phyloP scores from a whole-genome alignment of 2,888 invertebrate species.

The Notodonta dromedarius region DNA sequence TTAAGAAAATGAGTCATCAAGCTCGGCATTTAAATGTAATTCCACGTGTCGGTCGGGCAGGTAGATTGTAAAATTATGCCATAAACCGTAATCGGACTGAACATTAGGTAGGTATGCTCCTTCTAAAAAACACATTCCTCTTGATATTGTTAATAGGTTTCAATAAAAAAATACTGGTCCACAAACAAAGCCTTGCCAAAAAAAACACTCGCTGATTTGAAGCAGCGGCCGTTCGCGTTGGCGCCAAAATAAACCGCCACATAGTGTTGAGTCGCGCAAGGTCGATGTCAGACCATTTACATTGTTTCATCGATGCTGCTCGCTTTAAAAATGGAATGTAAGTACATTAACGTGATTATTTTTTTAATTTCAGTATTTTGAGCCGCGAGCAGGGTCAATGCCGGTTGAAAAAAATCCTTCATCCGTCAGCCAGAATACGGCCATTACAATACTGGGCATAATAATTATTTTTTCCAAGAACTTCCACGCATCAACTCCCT shows the following conservation, averaged over 20 bases:
- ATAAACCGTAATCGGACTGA: slow-evolving; percentile 2
- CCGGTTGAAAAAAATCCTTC: too few species aligned
- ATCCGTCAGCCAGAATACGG: too few species aligned
- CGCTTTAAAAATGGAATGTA: slow-evolving; percentile 21
- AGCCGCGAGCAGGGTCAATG: background rate
- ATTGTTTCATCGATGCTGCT: slow-evolving; percentile 26
- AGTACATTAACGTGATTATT: background rate
- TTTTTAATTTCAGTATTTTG: background rate
- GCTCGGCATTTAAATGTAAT: slow-evolving; percentile 4
- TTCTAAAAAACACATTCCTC: background rate
- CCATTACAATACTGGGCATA: too few species aligned
- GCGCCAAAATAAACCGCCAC: slow-evolving; percentile 54
- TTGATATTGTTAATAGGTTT: too few species aligned
- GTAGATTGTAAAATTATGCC: slow-evolving; percentile 4
- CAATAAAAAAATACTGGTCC: slow-evolving; percentile 14
- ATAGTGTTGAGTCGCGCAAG: slow-evolving; percentile 42
- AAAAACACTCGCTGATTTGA: slow-evolving; percentile 43
- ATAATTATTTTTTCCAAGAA: too few species aligned
- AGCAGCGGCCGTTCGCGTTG: slow-evolving; percentile 44
- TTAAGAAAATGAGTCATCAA: background rate
- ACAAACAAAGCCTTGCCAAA: slow-evolving; percentile 33
- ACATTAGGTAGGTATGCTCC: background rate
- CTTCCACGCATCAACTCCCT: too few species aligned
- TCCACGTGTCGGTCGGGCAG: slow-evolving; percentile 4
- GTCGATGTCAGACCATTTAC: slow-evolving; percentile 44